Base-by-base conservation (phyloP, 2,888 invertebrate genomes). In the Amblyjoppa proteus region DNA sequence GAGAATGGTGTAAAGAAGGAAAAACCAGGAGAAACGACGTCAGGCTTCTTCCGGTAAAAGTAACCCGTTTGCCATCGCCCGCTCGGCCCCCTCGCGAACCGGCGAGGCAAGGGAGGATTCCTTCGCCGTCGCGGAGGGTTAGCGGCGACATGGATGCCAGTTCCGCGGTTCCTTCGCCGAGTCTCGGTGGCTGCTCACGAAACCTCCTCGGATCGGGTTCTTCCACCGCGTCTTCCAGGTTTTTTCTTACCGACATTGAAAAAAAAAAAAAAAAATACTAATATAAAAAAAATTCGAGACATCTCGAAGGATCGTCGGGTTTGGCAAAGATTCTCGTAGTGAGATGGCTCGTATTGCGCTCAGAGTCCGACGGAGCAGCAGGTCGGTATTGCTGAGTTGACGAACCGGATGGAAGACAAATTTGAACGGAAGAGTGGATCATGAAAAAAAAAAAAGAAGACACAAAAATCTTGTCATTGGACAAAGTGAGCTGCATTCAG, bases 1-100 rank as follows among this genome's bases (percentile, higher is more conserved):
- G 90, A 88, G 90, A 90, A 90, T 90, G 89, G 88, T 89, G 90
- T 89, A 89, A 89, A 88, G 89, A 89, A 89, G 89, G 88, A 88
- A 89, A 89, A 90, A 89, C 88, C 85, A 80, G 85, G 88, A 88
- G 89, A 84, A 89, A 89, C 88, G 89, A 89, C 88, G 89, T 89
- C 88, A 88, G 81, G 82, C 84, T 89, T 86, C 89, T 90, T 90
- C 87, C 85, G 86, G 83, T 51, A 71, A 61, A 86, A 89, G 87
- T 88, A 88, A 88, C 87, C 86, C 83, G 86, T 83, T 86, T 83
- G n/a, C 84, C 73, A 84, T 85, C 86, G 69, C 71, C 71, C 68
- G 75, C 45, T n/a, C 38, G 69, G 73, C 28, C 53, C 41, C 28
- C 53, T 74, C 71, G 53, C 51, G 70, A 69, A 70, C 20, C 13